These are phyloP conservation scores for Drosophila greeni DNA, from an alignment of 2,888 invertebrate species.

Conservation along the genomic window DNA sequence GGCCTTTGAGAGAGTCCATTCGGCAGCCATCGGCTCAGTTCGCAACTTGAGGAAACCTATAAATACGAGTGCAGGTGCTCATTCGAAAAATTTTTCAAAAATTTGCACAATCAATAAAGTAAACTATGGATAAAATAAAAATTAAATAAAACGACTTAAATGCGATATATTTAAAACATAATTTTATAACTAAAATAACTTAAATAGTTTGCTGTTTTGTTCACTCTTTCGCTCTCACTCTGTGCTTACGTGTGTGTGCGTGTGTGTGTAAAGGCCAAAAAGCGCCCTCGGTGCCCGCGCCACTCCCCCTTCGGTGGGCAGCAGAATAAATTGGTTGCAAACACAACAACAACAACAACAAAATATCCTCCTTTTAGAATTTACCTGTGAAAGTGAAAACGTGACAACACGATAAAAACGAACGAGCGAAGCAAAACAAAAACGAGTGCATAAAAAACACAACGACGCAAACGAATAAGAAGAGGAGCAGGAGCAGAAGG, in stretches of 20 bases:
- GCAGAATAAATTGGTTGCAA: conserved; percentile 27
- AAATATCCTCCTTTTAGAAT: conserved; percentile 50
- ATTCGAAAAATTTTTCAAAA: not conserved
- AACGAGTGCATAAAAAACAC: conserved; percentile 58
- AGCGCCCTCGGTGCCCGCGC: conserved; percentile 6
- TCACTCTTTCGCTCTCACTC: conserved; percentile 5
- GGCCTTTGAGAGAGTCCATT: not conserved
- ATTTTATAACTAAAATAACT: not conserved
- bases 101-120: conserved; percentile 1
- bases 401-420: conserved; percentile 47
- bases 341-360: conserved; percentile 10
- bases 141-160: not conserved
- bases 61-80: conserved; percentile 5
- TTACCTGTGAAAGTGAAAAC: conserved; percentile 74
- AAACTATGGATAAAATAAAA: conserved; percentile 19
- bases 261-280: conserved; percentile 35
- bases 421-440: conserved; percentile 72
- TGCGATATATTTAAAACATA: not conserved
- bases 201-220: not conserved
- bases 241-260: conserved; percentile 13
- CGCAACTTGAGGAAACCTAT: not conserved
- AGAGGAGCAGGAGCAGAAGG: conserved; percentile 16
- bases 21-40: not conserved
- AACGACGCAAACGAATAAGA: conserved; percentile 14
- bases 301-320: conserved; percentile 15